These are phyloP conservation scores for Martes flavigula DNA, from an alignment of 2,797 vertebrate species.

Conservation along the genomic window DNA sequence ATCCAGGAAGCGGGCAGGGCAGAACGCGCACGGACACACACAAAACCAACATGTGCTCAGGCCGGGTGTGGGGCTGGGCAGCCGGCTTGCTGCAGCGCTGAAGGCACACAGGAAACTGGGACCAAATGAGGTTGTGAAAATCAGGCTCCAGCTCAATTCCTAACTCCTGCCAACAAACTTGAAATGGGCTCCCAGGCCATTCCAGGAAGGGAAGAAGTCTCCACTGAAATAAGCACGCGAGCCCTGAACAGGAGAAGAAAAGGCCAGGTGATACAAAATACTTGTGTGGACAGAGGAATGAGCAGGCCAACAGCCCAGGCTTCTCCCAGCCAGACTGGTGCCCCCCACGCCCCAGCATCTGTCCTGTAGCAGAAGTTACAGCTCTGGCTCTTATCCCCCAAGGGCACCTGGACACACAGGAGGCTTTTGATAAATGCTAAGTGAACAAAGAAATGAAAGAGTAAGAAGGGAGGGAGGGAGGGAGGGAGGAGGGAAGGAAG, in stretches of 20 bases:
- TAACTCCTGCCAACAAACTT: not conserved
- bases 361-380: not conserved
- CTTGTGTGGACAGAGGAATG: not conserved
- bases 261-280: not conserved
- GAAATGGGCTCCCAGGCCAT: not conserved
- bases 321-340: not conserved
- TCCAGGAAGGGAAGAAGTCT: not conserved
- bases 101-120: not conserved
- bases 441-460: not conserved
- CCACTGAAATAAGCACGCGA: not conserved
- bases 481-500: not conserved
- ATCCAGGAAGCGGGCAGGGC: not conserved
- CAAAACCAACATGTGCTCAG: fast-evolving
- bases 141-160: not conserved
- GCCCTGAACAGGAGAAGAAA: not conserved
- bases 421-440: not conserved
- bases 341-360: too few species aligned
- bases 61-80: not conserved
- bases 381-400: not conserved
- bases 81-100: not conserved
- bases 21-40: not conserved
- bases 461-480: not conserved
- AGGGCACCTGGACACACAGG: not conserved
- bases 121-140: not conserved
- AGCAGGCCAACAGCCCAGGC: not conserved